Evolutionary conservation across 2,113 vertebrate species (phyloP).

Genomic region (Marmota flaviventris): DNA sequence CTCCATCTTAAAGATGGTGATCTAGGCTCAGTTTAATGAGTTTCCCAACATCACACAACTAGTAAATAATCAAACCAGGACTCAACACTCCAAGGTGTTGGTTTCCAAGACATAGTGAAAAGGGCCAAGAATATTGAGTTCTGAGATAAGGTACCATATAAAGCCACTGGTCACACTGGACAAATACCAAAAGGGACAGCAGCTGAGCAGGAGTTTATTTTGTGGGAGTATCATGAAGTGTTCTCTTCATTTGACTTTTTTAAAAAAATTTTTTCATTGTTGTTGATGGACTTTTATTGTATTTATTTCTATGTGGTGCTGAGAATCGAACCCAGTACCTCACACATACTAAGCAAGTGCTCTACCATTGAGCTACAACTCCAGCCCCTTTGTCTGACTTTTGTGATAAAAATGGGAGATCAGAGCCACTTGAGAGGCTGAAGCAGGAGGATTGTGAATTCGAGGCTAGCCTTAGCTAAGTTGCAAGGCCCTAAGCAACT

Average conservation of each 20-base stretch:
- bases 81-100: accelerated
- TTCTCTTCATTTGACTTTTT: neutral
- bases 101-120: neutral
- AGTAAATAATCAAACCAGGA: neutral
- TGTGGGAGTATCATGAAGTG: neutral
- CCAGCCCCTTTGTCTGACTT: neutral
- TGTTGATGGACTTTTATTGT: too few species aligned
- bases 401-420: neutral
- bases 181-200: neutral
- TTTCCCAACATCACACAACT: neutral
- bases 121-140: neutral
- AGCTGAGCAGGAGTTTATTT: neutral
- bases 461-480: too few species aligned
- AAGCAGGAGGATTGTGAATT: too few species aligned
- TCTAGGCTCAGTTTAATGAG: neutral
- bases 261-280: neutral
- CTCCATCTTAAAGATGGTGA: neutral
- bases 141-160: neutral
- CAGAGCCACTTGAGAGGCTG: too few species aligned
- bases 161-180: neutral
- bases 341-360: too few species aligned
- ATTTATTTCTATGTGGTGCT: too few species aligned
- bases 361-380: too few species aligned
- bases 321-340: too few species aligned
- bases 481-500: too few species aligned